phyloP scores from a whole-genome alignment of 2,797 vertebrate genomes.

The Aviceda leuphotes region DNA sequence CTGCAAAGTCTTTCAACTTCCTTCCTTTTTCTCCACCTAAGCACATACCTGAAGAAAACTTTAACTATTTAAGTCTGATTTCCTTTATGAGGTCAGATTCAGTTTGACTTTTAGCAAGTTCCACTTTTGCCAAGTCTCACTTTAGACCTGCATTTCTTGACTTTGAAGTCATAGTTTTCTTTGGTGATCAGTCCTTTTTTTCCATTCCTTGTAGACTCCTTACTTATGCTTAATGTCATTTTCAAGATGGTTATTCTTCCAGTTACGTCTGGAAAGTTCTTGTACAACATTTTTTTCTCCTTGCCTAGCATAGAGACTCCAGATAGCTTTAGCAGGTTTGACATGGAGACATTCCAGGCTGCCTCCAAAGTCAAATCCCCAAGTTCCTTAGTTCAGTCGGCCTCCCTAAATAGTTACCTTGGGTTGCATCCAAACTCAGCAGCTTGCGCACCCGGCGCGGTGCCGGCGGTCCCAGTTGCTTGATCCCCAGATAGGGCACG shows the following conservation, averaged over 20 bases:
- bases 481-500: not conserved
- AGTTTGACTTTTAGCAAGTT: not conserved
- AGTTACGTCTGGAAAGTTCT: conserved; percentile 40
- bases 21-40: not conserved
- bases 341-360: conserved; percentile 59
- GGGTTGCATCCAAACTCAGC: conserved; percentile 55
- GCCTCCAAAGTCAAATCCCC: conserved; percentile 50
- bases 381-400: conserved; percentile 18
- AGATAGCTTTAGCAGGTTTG: conserved; percentile 66
- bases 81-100: not conserved
- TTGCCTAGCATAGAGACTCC: conserved; percentile 35
- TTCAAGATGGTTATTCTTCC: conserved; percentile 52
- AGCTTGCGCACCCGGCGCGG: not conserved
- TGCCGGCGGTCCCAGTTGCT: not conserved
- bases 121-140: not conserved
- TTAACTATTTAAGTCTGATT: not conserved
- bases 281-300: not conserved
- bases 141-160: conserved; percentile 34
- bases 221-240: conserved; percentile 20
- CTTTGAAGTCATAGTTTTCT: conserved; percentile 34
- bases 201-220: not conserved
- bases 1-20: not conserved
- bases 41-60: not conserved
- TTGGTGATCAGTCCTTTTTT: conserved; percentile 36
- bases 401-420: conserved; percentile 68